phyloP scores from a whole-genome alignment of 2,888 invertebrate genomes.

The Pedicia rivosa region DNA sequence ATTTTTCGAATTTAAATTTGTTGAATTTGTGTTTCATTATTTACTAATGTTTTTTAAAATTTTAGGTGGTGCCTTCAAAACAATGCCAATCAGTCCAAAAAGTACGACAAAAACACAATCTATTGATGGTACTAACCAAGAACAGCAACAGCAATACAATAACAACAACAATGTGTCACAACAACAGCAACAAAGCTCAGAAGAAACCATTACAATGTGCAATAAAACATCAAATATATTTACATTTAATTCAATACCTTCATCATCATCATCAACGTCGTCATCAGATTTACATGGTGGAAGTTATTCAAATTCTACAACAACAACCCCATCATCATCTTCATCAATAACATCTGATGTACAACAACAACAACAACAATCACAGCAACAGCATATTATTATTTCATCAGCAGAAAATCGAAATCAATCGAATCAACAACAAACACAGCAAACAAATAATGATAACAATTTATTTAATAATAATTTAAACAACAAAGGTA shows the following conservation, averaged over 20 bases:
- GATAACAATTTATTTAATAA: conserved; percentile 4
- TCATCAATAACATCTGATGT: too few species aligned
- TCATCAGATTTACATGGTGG: too few species aligned
- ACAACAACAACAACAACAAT: conserved; percentile 5
- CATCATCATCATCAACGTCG: too few species aligned
- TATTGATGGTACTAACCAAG: conserved; percentile 24
- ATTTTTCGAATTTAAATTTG: too few species aligned
- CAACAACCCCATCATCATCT: not conserved
- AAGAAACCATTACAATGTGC: too few species aligned
- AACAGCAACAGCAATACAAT: conserved; percentile 27
- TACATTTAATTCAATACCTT: conserved; percentile 26
- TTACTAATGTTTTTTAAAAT: not conserved
- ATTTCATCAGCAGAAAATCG: conserved; percentile 1
- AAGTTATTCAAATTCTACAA: too few species aligned
- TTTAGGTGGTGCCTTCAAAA: conserved; percentile 76
- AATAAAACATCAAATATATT: conserved; percentile 21
- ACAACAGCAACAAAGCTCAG: too few species aligned
- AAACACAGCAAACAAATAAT: conserved; percentile 2
- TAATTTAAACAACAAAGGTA: conserved; percentile 7
- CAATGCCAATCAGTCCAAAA: conserved; percentile 51
- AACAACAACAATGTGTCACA: too few species aligned
- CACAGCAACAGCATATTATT: conserved; percentile 1
- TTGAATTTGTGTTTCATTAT: too few species aligned
- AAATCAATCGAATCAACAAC: too few species aligned
- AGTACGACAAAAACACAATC: conserved; percentile 14